A percentile compares a stretch with the other conserved stretches of the same genome.
Evolutionary conservation across 1,140 invertebrate genomes (phyloP).

Genomic region (Trachelipus rathkii): DNA sequence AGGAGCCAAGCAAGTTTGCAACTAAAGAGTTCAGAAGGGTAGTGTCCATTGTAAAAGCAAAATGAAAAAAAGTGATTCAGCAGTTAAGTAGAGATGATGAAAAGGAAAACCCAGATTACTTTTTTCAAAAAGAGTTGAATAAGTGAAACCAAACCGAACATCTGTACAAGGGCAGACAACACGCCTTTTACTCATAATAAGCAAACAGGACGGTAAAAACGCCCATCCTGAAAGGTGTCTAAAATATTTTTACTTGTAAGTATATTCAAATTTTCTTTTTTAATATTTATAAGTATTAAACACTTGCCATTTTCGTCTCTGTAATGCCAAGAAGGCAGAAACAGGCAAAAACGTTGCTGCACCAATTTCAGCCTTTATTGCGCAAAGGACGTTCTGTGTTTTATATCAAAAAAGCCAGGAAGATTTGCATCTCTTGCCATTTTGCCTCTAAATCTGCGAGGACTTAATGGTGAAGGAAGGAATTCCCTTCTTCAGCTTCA

Average conservation of each 20-base stretch:
- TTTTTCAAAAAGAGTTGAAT: not conserved
- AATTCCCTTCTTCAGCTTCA: conserved; percentile 2
- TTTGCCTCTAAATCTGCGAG: conserved; percentile 7
- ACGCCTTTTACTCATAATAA: not conserved
- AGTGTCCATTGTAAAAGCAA: too few species aligned
- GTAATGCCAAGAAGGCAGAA: conserved; percentile 21
- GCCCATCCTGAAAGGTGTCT: not conserved
- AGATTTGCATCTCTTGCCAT: conserved; percentile 2
- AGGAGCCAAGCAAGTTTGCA: too few species aligned
- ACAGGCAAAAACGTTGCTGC: not conserved
- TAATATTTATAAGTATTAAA: not conserved
- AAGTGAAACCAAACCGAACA: too few species aligned
- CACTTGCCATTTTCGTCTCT: not conserved
- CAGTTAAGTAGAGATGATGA: too few species aligned
- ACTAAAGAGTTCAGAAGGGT: too few species aligned
- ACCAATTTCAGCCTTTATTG: not conserved
- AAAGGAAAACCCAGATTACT: too few species aligned
- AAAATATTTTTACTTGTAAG: not conserved
- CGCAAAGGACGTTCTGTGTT: conserved; percentile 23
- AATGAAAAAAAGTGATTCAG: too few species aligned
- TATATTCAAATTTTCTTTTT: not conserved
- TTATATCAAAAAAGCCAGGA: conserved; percentile 24
- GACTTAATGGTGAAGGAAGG: conserved; percentile 4
- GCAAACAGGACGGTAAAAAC: not conserved
- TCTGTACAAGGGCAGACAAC: not conserved